These are phyloP conservation scores for Anoura caudifer DNA, from an alignment of 2,113 vertebrate genomes.

Conservation along the genomic window DNA sequence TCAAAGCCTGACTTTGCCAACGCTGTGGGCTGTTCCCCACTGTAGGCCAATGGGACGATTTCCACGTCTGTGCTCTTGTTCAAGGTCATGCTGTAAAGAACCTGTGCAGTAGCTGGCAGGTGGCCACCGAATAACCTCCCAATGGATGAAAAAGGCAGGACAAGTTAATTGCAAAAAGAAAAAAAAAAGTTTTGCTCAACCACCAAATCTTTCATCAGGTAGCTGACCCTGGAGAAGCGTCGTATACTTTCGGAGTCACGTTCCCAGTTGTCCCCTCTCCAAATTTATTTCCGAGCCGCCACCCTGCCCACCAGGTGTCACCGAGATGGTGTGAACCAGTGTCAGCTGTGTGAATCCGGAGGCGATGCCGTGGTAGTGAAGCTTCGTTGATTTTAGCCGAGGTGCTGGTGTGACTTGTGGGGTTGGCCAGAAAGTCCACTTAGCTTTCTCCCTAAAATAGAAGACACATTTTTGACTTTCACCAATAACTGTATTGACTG, in stretches of 20 bases:
- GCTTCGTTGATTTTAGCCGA: neutral
- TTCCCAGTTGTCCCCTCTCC: neutral
- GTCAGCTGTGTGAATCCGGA: neutral
- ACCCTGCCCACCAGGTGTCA: neutral
- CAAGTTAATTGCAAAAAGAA: neutral
- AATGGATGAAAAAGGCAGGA: too few relatives aligned
- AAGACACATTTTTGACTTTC: too few relatives aligned
- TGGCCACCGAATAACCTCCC: too few relatives aligned
- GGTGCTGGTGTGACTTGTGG: neutral
- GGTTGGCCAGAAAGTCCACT: too few relatives aligned
- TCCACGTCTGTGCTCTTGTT: neutral
- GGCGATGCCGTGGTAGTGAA: neutral
- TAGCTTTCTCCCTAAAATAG: too few relatives aligned
- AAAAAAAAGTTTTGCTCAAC: neutral
- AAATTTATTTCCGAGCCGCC: neutral
- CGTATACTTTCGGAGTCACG: neutral
- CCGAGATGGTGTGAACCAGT: too few relatives aligned
- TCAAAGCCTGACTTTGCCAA: neutral
- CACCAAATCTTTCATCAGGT: neutral
- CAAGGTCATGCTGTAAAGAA: neutral
- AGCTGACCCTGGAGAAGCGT: rapidly evolving
- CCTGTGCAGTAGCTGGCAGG: rapidly evolving
- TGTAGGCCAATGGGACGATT: rapidly evolving
- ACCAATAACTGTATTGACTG: too few relatives aligned
- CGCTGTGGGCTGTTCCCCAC: rapidly evolving